phyloP scores from a whole-genome alignment of 2,888 invertebrate species.

The Drosophila basisetae region DNA sequence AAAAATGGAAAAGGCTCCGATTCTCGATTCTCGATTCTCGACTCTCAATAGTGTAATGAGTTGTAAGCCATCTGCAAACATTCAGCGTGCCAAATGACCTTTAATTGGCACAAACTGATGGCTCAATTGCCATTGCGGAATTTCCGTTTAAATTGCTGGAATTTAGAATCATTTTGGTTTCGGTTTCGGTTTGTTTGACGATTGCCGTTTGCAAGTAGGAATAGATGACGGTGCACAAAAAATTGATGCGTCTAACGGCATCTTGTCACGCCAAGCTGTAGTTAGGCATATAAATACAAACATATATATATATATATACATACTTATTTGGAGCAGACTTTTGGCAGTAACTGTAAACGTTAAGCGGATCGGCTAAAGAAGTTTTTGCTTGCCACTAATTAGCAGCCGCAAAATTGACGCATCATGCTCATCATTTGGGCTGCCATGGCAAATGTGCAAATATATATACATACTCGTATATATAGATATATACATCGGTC shows the following conservation, averaged over 20 bases:
- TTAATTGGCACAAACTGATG: conserved; percentile 10
- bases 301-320: conserved; percentile 25
- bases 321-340: conserved; percentile 54
- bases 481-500: conserved; percentile 9
- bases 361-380: conserved; percentile 57
- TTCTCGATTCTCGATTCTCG: neutral
- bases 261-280: conserved; percentile 65
- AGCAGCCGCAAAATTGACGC: conserved; percentile 74
- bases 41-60: conserved; percentile 45
- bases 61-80: conserved; percentile 56
- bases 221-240: conserved; percentile 6
- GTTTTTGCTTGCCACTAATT: conserved; percentile 64
- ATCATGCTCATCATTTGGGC: conserved; percentile 63
- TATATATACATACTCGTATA: neutral
- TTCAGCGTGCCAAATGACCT: conserved; percentile 17
- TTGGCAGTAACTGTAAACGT: conserved; percentile 68
- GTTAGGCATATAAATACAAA: conserved; percentile 49
- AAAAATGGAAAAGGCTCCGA: neutral
- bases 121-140: conserved; percentile 11
- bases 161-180: conserved; percentile 1
- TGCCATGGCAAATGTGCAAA: conserved; percentile 17
- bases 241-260: conserved; percentile 49
- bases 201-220: neutral
- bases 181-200: neutral
- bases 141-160: conserved; percentile 1